These are phyloP conservation scores for Tetrax tetrax DNA, from an alignment of 2,113 vertebrate species.

Conservation along the genomic window DNA sequence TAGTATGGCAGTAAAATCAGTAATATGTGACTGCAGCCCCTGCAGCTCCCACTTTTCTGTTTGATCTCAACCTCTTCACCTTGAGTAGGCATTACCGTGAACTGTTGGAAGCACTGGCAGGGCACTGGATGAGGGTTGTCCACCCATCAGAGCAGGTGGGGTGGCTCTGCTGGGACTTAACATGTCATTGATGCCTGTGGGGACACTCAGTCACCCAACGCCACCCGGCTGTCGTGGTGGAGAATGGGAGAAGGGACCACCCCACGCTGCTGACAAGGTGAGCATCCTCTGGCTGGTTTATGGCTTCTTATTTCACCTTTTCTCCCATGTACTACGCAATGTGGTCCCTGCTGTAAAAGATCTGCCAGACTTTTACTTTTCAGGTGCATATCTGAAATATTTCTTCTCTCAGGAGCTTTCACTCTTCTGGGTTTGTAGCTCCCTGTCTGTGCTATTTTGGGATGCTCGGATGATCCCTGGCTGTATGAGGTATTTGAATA, in stretches of 20 bases:
- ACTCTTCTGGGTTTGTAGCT: background rate
- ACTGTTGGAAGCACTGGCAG: background rate
- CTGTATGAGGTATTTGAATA: rapidly evolving
- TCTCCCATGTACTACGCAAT: rapidly evolving
- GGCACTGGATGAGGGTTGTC: background rate
- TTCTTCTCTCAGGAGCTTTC: background rate
- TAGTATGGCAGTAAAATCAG: background rate
- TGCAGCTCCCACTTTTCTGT: background rate
- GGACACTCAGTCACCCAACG: background rate
- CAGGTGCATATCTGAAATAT: background rate
- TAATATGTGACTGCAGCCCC: no score
- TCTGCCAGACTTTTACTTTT: background rate
- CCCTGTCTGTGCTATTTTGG: background rate
- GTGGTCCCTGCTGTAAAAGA: no score
- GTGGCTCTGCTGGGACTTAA: background rate
- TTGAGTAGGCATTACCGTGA: no score
- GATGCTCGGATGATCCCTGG: background rate
- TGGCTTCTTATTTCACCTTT: background rate
- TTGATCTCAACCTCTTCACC: background rate
- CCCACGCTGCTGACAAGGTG: rapidly evolving
- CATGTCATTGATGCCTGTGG: background rate
- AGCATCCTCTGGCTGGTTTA: background rate
- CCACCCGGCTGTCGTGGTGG: rapidly evolving
- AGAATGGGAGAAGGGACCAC: background rate
- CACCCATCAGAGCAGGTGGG: background rate